Conservation (phyloP, 2,888 invertebrate genomes). For the Ornithoptera priamus region DNA sequence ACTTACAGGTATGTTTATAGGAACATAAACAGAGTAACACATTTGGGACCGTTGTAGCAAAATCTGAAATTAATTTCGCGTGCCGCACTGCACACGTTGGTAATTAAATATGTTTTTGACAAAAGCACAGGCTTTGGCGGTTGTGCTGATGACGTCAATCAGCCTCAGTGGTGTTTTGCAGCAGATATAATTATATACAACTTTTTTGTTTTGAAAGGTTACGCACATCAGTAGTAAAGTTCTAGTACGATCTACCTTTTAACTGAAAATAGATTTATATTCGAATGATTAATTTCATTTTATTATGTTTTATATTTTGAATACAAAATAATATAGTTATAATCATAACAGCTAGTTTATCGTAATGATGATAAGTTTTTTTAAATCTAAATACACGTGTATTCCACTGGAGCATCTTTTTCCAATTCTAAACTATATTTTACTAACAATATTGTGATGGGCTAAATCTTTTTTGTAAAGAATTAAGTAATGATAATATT, state of each 20-base stretch:
- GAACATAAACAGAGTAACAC: slow-evolving; percentile 31
- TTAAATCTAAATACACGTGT: too few species aligned
- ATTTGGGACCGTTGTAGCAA: slow-evolving; percentile 31
- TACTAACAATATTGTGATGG: too few species aligned
- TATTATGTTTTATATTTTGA: neutral
- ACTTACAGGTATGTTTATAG: accelerated
- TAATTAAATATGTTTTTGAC: slow-evolving; percentile 79
- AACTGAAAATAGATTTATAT: neutral
- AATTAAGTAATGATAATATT: too few species aligned
- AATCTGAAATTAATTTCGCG: slow-evolving; percentile 57
- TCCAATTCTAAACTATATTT: too few species aligned
- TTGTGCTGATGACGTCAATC: slow-evolving; percentile 76
- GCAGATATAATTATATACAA: slow-evolving; percentile 10
- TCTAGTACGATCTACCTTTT: slow-evolving; percentile 5
- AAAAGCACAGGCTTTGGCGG: slow-evolving; percentile 63
- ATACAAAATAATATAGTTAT: too few species aligned
- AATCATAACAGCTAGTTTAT: too few species aligned
- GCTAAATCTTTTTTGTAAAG: too few species aligned
- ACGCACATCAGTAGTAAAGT: slow-evolving; percentile 17
- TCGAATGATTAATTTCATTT: neutral
- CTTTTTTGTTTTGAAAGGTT: slow-evolving; percentile 9
- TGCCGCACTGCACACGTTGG: slow-evolving; percentile 80
- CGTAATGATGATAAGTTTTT: too few species aligned
- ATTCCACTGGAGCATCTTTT: too few species aligned
- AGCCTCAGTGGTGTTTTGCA: slow-evolving; percentile 36